Evolutionary conservation across 2,888 invertebrate species (phyloP).

Genomic region (Copidosoma aretas): DNA sequence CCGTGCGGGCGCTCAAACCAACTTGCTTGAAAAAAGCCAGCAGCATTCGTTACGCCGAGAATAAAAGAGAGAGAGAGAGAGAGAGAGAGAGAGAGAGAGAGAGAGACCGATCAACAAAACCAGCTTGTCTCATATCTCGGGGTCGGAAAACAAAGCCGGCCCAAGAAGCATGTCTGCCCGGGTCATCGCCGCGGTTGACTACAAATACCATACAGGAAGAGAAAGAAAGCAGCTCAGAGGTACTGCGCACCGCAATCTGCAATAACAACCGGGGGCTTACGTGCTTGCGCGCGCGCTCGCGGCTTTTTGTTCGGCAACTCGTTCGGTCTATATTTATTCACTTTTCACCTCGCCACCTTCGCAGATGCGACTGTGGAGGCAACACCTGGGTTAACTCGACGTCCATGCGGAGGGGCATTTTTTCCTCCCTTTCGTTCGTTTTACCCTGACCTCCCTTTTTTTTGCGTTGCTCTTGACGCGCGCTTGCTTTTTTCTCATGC

Average conservation of each 20-base stretch:
- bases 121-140: too few relatives aligned
- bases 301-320: not conserved
- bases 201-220: conserved; percentile 1
- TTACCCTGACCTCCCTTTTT: not conserved
- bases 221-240: not conserved
- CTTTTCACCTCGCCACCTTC: not conserved
- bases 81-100: not conserved
- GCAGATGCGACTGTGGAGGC: too few relatives aligned
- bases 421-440: not conserved
- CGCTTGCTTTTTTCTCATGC: not conserved
- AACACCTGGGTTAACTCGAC: not conserved
- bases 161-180: not conserved
- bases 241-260: not conserved
- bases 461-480: too few relatives aligned
- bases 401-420: not conserved
- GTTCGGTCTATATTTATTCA: conserved; percentile 7
- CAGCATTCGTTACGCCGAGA: conserved; percentile 11
- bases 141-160: too few relatives aligned
- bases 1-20: conserved; percentile 1
- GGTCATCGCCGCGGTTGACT: not conserved
- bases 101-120: not conserved
- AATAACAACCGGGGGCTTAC: conserved; percentile 21
- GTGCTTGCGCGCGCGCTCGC: not conserved
- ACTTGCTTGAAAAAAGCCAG: conserved; percentile 2
- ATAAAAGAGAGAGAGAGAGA: not conserved